Conservation (phyloP, 2,113 vertebrate genomes). For the Ondatra zibethicus region DNA sequence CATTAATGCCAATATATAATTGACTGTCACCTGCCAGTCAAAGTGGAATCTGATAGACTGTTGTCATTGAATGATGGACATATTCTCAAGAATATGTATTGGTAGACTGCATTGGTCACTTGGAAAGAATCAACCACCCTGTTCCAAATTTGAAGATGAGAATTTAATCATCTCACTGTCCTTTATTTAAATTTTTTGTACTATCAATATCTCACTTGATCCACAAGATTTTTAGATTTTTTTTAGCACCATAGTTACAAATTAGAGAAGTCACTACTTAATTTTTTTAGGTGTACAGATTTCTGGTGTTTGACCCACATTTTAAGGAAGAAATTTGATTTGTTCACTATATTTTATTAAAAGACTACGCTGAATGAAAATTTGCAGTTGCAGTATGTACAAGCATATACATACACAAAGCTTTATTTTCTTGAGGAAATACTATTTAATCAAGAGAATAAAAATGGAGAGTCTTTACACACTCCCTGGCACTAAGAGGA, state of each 20-base stretch:
- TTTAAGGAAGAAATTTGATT: constrained; percentile 76
- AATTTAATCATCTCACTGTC: constrained; percentile 66
- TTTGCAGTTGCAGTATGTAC: background rate
- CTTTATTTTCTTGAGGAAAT: background rate
- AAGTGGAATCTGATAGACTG: constrained; percentile 74
- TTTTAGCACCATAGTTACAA: constrained; percentile 72
- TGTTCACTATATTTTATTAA: background rate
- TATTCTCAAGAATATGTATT: constrained; percentile 64
- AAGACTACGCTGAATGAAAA: constrained; percentile 1
- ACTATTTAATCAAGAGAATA: background rate
- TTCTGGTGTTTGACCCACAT: constrained; percentile 51
- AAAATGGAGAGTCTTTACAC: background rate
- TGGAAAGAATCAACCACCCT: constrained; percentile 66
- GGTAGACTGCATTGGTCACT: constrained; percentile 76
- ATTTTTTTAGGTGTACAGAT: background rate
- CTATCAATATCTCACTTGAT: constrained; percentile 81
- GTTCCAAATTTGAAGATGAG: constrained; percentile 58
- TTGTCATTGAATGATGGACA: constrained; percentile 84
- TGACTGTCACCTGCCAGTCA: constrained; percentile 82
- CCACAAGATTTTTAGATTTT: constrained; percentile 84
- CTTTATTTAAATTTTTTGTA: constrained; percentile 73
- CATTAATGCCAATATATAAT: constrained; percentile 81
- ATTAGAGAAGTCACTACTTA: constrained; percentile 46
- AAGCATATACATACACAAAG: background rate
- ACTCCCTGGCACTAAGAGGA: background rate